Base-by-base conservation (phyloP, 2,113 vertebrate genomes). In the Hippocampus comes region DNA sequence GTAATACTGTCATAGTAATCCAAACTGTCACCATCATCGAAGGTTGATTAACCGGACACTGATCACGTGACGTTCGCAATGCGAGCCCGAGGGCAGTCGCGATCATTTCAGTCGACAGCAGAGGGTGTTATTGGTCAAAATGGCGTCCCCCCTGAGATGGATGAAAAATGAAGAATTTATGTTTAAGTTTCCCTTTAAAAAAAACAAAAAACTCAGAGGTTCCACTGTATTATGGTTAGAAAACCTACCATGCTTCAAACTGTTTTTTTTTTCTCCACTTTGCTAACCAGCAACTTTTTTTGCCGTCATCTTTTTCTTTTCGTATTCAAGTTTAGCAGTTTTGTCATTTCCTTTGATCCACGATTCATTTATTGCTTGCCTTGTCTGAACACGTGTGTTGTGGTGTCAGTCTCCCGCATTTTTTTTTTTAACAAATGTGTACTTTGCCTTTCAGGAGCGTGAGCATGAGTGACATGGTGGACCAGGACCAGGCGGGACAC, bases 401-500 rank as follows among this genome's bases (percentile, higher is more conserved):
- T 59, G 23, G 56, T 25, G n/a, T 15, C 53, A 55, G 53, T 55
- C 18, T 23, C 1, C 17, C 0, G 11, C 4, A 23, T 14, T 59
- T 5, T 15, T 9, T 15, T 12, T 38, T 38, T 38, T 38, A 1
- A 34, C 11, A 34, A 27, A 30, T 2, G 23, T 30, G 59, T 4
- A 65, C 14, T 69, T 60, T 74, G 30, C 2, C 55, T 17, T 77
- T 1, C 70, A 99, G 97, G 92, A 99, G 96, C 42, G 76, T 94
- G 70, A 99, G 97, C 78, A 94, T 99, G 95, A 93, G 94, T 71
- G 97, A 99, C 89, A 95, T 98, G 90, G 93, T 94, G 34, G 93
- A 92, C 9, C 94, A 96, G 82, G 96, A 98, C 14, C 96, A 94
- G 82, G 87, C 90, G 49, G 84, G 83, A 65, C 70, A 84, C 43